Conservation (phyloP, 2,888 invertebrate genomes). For the Arge pagana region DNA sequence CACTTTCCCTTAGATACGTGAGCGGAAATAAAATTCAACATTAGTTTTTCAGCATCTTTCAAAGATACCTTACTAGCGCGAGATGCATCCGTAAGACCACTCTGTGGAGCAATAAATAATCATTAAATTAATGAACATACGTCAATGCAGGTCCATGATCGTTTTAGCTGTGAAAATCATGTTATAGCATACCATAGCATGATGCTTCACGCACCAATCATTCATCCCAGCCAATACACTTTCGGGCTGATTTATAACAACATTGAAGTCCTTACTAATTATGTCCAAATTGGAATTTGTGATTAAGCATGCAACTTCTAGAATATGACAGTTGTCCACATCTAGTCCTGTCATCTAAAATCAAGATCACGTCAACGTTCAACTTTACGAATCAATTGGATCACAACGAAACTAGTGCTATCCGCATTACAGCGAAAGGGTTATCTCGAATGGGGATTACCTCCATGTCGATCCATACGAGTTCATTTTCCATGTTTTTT, state of each 20-base stretch:
- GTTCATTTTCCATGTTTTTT: constrained; percentile 35
- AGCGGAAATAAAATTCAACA: constrained; percentile 74
- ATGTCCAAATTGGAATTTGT: constrained; percentile 81
- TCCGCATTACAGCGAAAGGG: background rate
- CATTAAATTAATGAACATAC: background rate
- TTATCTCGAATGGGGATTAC: no score
- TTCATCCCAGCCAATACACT: constrained; percentile 76
- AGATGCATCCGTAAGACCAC: constrained; percentile 79
- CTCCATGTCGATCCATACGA: constrained; percentile 81
- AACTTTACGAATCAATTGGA: no score
- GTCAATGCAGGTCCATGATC: constrained; percentile 13
- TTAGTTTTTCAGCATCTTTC: constrained; percentile 69
- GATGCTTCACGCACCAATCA: constrained; percentile 82
- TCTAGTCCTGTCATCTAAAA: constrained; percentile 88
- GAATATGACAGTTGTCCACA: constrained; percentile 73
- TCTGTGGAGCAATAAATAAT: constrained; percentile 61
- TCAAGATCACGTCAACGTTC: no score
- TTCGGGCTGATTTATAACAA: constrained; percentile 80
- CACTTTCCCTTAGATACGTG: constrained; percentile 63
- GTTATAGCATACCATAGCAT: constrained; percentile 67
- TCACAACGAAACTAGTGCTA: constrained; percentile 13
- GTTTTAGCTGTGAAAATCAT: constrained; percentile 7
- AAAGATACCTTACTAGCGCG: constrained; percentile 69
- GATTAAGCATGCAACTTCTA: constrained; percentile 89
- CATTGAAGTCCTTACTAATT: constrained; percentile 74